Base-by-base conservation (phyloP, 2,113 vertebrate species). In the Opisthocomus hoazin region DNA sequence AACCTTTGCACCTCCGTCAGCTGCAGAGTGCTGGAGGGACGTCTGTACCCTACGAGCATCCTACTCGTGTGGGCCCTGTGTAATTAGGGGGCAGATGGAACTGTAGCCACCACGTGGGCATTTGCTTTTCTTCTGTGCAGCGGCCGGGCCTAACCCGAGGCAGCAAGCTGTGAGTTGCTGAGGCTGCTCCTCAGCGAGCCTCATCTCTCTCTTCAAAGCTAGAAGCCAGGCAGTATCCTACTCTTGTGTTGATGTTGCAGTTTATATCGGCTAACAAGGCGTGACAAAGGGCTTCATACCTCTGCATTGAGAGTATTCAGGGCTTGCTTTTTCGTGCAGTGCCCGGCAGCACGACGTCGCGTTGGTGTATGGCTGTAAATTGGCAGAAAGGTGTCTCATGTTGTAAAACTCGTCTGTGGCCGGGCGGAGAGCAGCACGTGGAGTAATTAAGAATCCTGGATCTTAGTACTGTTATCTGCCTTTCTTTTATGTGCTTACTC, bases 41-140 rank as follows among this genome's bases (percentile, higher is more conserved):
- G 45, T 7, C 21, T 61, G 19, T 24, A 19, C 20, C n/a, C 34
- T 19, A 10, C 48, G 29, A 64, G 46, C 60, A 56, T 39, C 41
- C 16, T 8, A 3, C 10, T 60, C 15, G 3, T 15, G 19, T 27
- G 54, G 50, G 53, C 48, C 36, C 36, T 60, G 15, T 43, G 68
- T 51, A 16, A 60, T 51, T 8, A 60, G 48, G 2, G 36, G 54
- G 27, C 41, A 83, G 63, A 24, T 89, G 45, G 64, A 53, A 20
- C 34, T 0, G 0, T 14, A 46, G 30, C 45, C 27, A 4, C 45
- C 19, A 12, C 1, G 0, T 0, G 0, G 20, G 36, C 29, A 30
- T 81, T 74, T 19, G 56, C 36, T 45, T 58, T 65, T 17, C 32
- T 50, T 64, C 66, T 50, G 46, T 7, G 53, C 32, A 6, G 50